A percentile compares a stretch with the other conserved stretches of the same genome.
Evolutionary conservation across 2,888 invertebrate species (phyloP).

Genomic region (Clunio marinus): DNA sequence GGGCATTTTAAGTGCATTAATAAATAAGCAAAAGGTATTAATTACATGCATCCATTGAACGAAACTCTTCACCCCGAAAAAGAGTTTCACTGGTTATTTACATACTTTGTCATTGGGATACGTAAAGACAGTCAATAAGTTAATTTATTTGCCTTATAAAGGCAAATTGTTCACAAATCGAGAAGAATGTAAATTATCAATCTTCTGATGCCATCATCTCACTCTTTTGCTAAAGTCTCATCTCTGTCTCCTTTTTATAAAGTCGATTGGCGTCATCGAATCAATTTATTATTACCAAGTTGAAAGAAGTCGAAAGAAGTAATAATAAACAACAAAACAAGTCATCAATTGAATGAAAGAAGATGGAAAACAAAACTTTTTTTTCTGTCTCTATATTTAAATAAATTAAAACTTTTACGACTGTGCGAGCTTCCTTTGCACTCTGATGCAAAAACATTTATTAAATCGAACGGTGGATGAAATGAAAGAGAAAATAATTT

Average conservation of each 20-base stretch:
- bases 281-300: background rate
- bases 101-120: background rate
- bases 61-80: background rate
- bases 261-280: background rate
- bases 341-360: no score
- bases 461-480: background rate
- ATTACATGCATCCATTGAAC: no score
- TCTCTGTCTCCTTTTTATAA: background rate
- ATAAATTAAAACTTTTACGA: slow-evolving; percentile 23
- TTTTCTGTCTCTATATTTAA: slow-evolving; percentile 10
- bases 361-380: no score
- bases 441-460: background rate
- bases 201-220: no score
- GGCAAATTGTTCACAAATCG: background rate
- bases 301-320: background rate
- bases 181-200: no score
- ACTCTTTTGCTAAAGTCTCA: no score
- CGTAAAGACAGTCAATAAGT: background rate
- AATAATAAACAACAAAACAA: slow-evolving; percentile 21
- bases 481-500: background rate
- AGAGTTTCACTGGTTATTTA: background rate
- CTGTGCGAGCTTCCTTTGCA: background rate
- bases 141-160: background rate
- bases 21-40: slow-evolving; percentile 17
- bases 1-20: slow-evolving; percentile 23